A percentile compares a stretch with the other conserved stretches of the same genome.
Conservation (phyloP, 1,140 invertebrate species). For the Doryteuthis pealeii region DNA sequence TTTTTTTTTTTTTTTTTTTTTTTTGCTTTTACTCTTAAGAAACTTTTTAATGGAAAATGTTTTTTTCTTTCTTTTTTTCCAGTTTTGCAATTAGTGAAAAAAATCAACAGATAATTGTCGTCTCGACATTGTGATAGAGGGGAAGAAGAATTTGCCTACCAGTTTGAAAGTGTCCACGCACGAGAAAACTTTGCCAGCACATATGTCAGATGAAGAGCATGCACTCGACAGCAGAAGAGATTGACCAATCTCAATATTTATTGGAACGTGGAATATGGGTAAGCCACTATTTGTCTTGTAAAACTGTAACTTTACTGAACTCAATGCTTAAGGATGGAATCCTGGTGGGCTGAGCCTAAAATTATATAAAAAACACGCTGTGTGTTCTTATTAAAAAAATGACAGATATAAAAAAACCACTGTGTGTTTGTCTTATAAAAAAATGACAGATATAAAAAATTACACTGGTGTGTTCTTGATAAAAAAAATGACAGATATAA, state of each 20-base stretch:
- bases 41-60: no score
- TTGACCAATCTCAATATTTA: slow-evolving; percentile 56
- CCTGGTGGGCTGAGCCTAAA: no score
- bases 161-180: slow-evolving; percentile 52
- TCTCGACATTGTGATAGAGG: slow-evolving; percentile 52
- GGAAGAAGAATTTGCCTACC: slow-evolving; percentile 53
- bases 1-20: no score
- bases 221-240: slow-evolving; percentile 49
- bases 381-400: background rate
- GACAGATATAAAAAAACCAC: no score
- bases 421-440: no score
- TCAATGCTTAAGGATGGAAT: no score
- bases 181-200: slow-evolving; percentile 58
- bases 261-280: slow-evolving; percentile 61
- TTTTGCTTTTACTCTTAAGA: no score
- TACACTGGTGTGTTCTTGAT: no score
- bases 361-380: no score
- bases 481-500: no score
- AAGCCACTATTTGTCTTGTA: slow-evolving; percentile 14
- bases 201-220: slow-evolving; percentile 58
- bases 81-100: slow-evolving; percentile 57
- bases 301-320: no score
- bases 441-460: no score
- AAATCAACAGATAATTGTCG: slow-evolving; percentile 49
- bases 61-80: slow-evolving; percentile 21